Conservation (phyloP, 1,140 invertebrate genomes). For the Drosophila mauritiana region DNA sequence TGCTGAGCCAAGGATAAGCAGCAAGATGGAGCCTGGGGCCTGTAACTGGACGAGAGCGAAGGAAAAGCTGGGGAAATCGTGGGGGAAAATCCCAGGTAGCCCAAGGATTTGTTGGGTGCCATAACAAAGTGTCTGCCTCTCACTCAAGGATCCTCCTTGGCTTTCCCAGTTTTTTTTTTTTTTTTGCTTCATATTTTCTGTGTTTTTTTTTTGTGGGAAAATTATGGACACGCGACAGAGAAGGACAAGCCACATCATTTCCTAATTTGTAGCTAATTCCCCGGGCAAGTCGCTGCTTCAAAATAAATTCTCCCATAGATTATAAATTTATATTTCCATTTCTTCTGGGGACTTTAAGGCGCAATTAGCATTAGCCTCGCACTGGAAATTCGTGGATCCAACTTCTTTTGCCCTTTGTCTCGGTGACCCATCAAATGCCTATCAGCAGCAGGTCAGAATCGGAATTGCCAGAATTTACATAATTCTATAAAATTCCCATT, state of each 20-base stretch:
- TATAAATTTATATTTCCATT: conserved; percentile 39
- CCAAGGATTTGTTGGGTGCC: conserved; percentile 47
- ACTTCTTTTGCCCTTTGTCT: conserved; percentile 13
- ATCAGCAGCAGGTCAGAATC: conserved; percentile 54
- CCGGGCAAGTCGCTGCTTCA: conserved; percentile 13
- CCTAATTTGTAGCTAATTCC: conserved; percentile 71
- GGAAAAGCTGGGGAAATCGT: not conserved
- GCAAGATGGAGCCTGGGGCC: conserved; percentile 33
- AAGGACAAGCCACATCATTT: conserved; percentile 56
- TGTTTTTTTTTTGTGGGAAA: conserved; percentile 15
- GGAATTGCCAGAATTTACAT: conserved; percentile 62
- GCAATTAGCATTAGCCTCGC: conserved; percentile 70
- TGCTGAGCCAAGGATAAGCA: conserved; percentile 45
- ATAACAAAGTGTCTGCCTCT: conserved; percentile 50
- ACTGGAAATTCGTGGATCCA: conserved; percentile 18
- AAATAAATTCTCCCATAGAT: conserved; percentile 47
- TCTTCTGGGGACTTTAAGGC: conserved; percentile 35
- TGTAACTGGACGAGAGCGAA: not conserved
- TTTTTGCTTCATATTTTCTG: not conserved
- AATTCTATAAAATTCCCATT: conserved; percentile 78
- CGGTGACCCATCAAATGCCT: conserved; percentile 68
- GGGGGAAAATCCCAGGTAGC: conserved; percentile 42
- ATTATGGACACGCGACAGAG: conserved; percentile 31
- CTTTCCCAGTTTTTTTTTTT: not conserved
- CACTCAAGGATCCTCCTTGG: conserved; percentile 37